These are phyloP conservation scores for Megalonaias nervosa DNA, from an alignment of 1,140 invertebrate species.

Conservation along the genomic window DNA sequence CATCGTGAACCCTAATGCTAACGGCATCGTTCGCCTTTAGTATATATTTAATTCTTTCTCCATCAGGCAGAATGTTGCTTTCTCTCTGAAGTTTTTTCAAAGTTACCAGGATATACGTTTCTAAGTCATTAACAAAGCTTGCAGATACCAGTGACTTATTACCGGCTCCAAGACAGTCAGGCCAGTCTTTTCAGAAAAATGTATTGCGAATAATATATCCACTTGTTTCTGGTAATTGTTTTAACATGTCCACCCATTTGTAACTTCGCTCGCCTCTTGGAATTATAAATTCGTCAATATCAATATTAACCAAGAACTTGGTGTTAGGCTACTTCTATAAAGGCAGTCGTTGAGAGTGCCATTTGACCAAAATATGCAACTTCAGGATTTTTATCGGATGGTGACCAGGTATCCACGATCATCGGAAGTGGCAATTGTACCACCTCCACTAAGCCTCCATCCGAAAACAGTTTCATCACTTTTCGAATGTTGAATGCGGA, in stretches of 20 bases:
- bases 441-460: slow-evolving; percentile 78
- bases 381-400: background rate
- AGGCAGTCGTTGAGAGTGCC: slow-evolving; percentile 35
- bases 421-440: slow-evolving; percentile 91
- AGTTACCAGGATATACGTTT: background rate
- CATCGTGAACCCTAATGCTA: background rate
- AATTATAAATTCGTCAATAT: slow-evolving; percentile 40
- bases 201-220: background rate
- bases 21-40: background rate
- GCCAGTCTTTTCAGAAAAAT: background rate
- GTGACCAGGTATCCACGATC: slow-evolving; percentile 50
- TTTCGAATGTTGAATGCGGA: slow-evolving; percentile 80
- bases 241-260: background rate
- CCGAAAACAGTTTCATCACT: slow-evolving; percentile 82
- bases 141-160: background rate
- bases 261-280: background rate
- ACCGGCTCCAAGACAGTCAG: background rate
- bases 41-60: background rate
- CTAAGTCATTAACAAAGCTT: background rate
- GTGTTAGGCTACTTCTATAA: slow-evolving; percentile 24
- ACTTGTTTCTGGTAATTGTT: background rate
- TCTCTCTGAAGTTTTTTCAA: background rate
- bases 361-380: slow-evolving; percentile 34
- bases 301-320: slow-evolving; percentile 26
- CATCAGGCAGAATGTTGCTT: background rate